Evolutionary conservation across 2,113 vertebrate genomes (phyloP), one percentile per base, ranked within the genome.

Genomic region (Octodon degus): DNA sequence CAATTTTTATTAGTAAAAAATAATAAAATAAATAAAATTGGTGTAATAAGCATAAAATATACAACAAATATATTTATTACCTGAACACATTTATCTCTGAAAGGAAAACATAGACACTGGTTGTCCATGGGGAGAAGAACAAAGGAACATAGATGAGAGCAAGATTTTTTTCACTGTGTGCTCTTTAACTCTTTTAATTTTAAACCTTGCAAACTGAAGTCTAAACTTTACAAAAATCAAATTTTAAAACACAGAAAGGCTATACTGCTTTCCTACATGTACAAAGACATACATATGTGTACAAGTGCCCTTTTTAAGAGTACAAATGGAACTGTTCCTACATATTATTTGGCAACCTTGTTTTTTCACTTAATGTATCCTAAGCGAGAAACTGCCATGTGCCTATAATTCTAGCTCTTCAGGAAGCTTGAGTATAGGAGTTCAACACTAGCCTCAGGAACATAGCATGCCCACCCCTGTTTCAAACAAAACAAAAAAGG

Each of bases 21-120:
- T 50, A 50, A 50, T 50, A 50, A 50, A 62, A 43, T 43, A 43
- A 62, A 94, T 11, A 94, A 62, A 30, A 87, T 88, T 68, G n/a
- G 37, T 94, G 40, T 20, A 40, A 95, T 17, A 96, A 95, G 47
- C 67, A 70, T 92, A 90, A 97, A 95, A 76, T 84, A 94, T 16
- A 25, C 62, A 90, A 83, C 6, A 83, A 86, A 83, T 90, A 77
- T 72, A 91, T 19, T 89, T 92, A 95, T 80, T 97, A 63, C 1
- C 7, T 86, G 24, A 37, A 63, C 60, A 93, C 20, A 77, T 63
- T 30, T 88, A 93, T 95, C 53, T 85, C 32, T 92, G 60, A 60
- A 94, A 86, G 80, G 55, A 91, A 96, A 89, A 32, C 24, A 90
- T 4, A 76, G 53, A 84, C 5, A 72, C 0, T 95, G 25, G 50